phyloP scores from a whole-genome alignment of 2,797 vertebrate genomes.

The Eospalax fontanierii region DNA sequence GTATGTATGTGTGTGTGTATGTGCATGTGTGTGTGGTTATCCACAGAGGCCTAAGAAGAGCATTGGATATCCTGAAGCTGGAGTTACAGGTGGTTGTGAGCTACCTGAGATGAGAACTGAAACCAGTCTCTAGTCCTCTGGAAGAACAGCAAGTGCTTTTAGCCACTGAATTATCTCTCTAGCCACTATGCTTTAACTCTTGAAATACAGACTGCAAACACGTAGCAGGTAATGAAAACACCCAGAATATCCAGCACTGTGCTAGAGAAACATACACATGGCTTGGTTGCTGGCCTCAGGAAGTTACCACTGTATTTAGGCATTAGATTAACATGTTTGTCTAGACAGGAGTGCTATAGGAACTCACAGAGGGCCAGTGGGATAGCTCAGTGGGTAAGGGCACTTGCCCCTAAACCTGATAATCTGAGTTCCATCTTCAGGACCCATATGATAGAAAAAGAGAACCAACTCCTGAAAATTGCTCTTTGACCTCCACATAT shows the following conservation, averaged over 20 bases:
- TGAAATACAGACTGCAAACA: background rate
- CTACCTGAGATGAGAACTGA: background rate
- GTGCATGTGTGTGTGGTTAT: background rate
- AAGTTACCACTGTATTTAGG: background rate
- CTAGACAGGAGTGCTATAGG: background rate
- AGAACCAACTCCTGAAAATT: background rate
- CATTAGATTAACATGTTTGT: background rate
- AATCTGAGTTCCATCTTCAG: background rate
- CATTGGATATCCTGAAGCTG: background rate
- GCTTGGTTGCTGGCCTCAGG: background rate
- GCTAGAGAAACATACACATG: background rate
- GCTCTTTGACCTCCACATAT: background rate
- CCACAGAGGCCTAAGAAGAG: background rate
- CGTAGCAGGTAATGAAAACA: background rate
- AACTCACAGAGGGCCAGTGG: background rate
- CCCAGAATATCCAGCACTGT: background rate
- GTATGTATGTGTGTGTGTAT: background rate
- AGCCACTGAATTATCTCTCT: background rate
- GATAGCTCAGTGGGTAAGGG: background rate
- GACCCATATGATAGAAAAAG: background rate
- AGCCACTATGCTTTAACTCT: background rate
- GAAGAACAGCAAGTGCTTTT: background rate
- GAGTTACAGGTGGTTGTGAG: background rate
- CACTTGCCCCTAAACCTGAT: background rate
- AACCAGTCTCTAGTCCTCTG: background rate